Evolutionary conservation across 2,113 vertebrate genomes (phyloP), one percentile per base, ranked within the genome.

Genomic region (Aldabrachelys gigantea): DNA sequence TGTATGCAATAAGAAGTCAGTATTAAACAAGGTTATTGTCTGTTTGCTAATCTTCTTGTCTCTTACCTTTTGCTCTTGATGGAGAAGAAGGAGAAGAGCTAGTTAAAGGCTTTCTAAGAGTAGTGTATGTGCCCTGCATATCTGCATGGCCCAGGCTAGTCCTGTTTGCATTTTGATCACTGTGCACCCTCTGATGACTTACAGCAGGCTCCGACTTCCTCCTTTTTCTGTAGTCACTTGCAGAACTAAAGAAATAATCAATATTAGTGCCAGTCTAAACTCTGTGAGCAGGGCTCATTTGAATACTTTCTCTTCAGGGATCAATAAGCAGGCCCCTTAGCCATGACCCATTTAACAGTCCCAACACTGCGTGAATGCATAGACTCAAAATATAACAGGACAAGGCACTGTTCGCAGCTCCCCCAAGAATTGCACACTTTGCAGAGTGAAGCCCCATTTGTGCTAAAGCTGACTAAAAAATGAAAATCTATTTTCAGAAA

Each of bases 61-160:
- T 78, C 96, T 97, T 99, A 99, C 99, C 99, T 99, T 99, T 99
- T 95, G 98, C 97, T 99, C 98, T 98, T 16, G 99, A 99, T 14
- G 99, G 99, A 89, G 99, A 99, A 21, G 99, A 98, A 80, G 99
- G 99, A 91, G 99, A 99, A 5, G 99, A 99, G 84, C 98, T 99
- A 89, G 98, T 97, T 91, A 98, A 97, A 54, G 99, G 98, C 96
- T 99, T 99, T 57, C 98, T 98, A 88, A 99, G 96, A 85, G 98
- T 98, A 97, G 96, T 38, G 21, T 98, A 98, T 4, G 98, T 89
- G 98, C 98, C 98, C 69, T 98, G 98, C 52, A 97, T 90, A 94
- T 99, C 99, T 13, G 97, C 97, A 11, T 94, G 96, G 79, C 98
- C 98, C 3, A 97, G 97, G 82, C 98, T 98, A 2, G 94, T 89